A percentile compares a stretch with the other conserved stretches of the same genome.
Evolutionary conservation across 1,140 invertebrate genomes (phyloP).

Genomic region (Arion vulgaris): DNA sequence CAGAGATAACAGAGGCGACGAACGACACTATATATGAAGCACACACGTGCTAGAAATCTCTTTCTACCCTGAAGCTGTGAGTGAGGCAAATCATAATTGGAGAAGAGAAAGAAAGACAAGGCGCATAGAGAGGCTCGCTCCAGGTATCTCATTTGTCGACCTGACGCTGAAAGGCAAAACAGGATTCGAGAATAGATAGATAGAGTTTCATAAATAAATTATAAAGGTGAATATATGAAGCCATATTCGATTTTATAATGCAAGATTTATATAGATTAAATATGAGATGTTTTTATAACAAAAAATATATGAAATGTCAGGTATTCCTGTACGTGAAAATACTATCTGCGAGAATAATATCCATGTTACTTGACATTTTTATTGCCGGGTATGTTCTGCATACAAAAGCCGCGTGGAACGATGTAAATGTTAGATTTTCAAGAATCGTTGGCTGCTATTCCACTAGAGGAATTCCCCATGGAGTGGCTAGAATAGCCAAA

Average conservation of each 20-base stretch:
- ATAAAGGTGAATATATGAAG: not conserved
- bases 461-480: not conserved
- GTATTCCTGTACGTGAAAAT: not conserved
- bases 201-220: not conserved
- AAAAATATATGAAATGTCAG: not conserved
- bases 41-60: no score
- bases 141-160: no score
- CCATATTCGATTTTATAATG: not conserved
- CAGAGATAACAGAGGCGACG: no score
- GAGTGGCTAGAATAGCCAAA: not conserved
- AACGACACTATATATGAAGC: no score
- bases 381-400: not conserved
- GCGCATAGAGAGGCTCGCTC: no score
- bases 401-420: not conserved
- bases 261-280: not conserved
- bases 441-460: not conserved
- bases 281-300: not conserved
- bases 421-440: not conserved
- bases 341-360: not conserved
- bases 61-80: no score
- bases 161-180: no score
- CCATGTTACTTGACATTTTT: not conserved
- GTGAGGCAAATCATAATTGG: no score
- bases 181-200: no score
- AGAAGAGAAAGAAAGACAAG: no score